Percentiles rank a stretch among this genome's conserved stretches.
phyloP scores from a whole-genome alignment of 2,113 vertebrate species.

The Marmota flaviventris region DNA sequence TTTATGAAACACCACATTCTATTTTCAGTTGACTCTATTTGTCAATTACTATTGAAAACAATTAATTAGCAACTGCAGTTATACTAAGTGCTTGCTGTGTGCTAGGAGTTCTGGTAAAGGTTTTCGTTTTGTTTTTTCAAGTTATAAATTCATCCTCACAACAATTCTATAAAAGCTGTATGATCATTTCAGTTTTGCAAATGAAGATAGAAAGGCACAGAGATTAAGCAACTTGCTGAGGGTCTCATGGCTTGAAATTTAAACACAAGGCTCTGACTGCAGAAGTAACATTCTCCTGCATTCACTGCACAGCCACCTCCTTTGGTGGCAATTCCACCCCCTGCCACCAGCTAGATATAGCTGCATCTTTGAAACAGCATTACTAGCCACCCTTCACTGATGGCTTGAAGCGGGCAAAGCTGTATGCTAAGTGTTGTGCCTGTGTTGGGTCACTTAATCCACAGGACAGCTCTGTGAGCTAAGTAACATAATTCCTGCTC shows the following conservation, averaged over 20 bases:
- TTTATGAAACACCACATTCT: neutral
- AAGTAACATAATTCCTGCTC: neutral
- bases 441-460: neutral
- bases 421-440: no score
- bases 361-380: neutral
- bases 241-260: neutral
- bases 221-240: neutral
- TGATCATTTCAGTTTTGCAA: neutral
- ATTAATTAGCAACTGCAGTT: neutral
- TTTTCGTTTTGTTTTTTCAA: neutral
- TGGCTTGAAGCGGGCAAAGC: neutral
- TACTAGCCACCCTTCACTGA: neutral
- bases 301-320: neutral
- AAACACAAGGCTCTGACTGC: neutral
- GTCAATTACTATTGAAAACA: neutral
- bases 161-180: neutral
- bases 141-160: constrained; percentile 30
- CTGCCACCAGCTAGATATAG: neutral
- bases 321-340: neutral
- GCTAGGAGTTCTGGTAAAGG: neutral
- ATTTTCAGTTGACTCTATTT: neutral
- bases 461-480: neutral
- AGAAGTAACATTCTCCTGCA: neutral
- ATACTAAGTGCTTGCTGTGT: neutral
- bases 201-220: constrained; percentile 8